Conservation (phyloP, 2,113 vertebrate species). For the Cyanoderma ruficeps region DNA sequence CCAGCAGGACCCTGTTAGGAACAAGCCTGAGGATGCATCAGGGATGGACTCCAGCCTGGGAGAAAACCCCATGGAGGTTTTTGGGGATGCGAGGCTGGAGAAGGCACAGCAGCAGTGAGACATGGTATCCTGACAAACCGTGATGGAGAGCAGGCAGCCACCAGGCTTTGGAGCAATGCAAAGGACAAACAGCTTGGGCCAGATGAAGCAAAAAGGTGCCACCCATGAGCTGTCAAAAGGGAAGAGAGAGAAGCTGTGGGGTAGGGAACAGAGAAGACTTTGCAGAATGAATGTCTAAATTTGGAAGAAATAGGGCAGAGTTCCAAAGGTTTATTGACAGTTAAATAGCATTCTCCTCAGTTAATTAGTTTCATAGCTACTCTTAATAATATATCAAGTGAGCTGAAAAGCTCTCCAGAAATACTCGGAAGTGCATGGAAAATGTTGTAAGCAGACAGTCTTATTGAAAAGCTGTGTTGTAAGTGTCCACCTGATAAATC, state of each 20-base stretch:
- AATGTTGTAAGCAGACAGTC: neutral
- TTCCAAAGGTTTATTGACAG: slow-evolving; percentile 59
- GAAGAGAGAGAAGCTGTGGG: neutral
- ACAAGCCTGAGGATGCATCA: neutral
- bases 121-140: neutral
- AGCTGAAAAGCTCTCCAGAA: neutral
- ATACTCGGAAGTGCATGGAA: neutral
- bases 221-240: neutral
- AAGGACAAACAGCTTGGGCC: neutral
- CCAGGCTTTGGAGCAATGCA: neutral
- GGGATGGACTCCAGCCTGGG: neutral
- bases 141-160: neutral
- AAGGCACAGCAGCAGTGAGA: neutral
- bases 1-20: neutral
- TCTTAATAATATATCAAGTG: slow-evolving; percentile 40
- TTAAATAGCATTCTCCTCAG: slow-evolving; percentile 55
- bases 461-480: neutral
- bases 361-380: slow-evolving; percentile 62
- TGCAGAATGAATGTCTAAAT: slow-evolving; percentile 2
- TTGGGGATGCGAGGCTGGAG: neutral
- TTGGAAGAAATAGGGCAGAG: slow-evolving; percentile 21
- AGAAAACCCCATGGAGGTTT: neutral
- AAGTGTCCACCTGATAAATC: neutral
- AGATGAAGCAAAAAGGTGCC: neutral
- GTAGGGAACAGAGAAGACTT: neutral